Evolutionary conservation across 2,797 vertebrate species (phyloP).

Genomic region (Sparidentex hasta): DNA sequence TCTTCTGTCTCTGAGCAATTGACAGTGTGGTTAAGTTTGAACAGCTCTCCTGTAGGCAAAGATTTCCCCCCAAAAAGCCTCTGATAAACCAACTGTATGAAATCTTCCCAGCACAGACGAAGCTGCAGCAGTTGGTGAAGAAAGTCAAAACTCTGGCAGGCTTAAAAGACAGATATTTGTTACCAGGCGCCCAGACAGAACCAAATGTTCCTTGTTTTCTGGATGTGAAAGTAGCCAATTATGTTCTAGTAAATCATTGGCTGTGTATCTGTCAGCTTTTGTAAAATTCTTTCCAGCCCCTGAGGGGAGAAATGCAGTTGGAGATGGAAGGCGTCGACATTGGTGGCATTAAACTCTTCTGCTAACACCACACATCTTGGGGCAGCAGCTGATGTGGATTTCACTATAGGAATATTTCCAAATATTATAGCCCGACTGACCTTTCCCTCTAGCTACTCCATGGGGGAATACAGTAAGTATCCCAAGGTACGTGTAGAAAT

Average conservation of each 20-base stretch:
- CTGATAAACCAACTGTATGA: background rate
- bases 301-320: background rate
- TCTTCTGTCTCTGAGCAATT: background rate
- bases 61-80: background rate
- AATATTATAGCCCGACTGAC: background rate
- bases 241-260: background rate
- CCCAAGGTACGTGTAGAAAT: background rate
- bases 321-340: background rate
- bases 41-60: background rate
- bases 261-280: no score
- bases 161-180: constrained; percentile 6
- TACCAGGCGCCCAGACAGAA: background rate
- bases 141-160: constrained; percentile 3
- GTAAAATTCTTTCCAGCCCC: no score
- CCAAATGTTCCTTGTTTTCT: background rate
- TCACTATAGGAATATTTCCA: background rate
- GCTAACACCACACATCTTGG: background rate
- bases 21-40: background rate
- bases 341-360: background rate
- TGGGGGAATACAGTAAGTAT: background rate
- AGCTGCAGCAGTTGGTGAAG: background rate
- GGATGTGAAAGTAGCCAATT: background rate
- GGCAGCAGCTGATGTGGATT: background rate
- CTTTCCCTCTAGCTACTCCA: background rate
- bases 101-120: constrained; percentile 8